Evolutionary conservation across 1,140 invertebrate genomes (phyloP).

Genomic region (Phocides pigmalion): DNA sequence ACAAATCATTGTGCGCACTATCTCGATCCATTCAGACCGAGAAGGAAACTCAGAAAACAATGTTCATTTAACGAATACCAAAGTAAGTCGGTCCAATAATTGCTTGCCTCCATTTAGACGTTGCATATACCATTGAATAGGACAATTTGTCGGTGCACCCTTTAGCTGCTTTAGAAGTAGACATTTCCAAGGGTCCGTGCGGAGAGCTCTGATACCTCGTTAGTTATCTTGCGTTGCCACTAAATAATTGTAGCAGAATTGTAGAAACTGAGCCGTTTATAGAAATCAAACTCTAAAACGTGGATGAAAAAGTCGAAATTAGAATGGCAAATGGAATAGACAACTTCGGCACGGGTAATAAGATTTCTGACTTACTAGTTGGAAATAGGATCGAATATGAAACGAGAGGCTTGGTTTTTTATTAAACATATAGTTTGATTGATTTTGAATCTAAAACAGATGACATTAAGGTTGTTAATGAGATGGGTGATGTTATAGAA

Average conservation of each 20-base stretch:
- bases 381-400: slow-evolving; percentile 63
- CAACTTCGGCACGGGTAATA: slow-evolving; percentile 36
- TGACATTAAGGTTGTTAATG: slow-evolving; percentile 44
- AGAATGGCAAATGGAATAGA: slow-evolving; percentile 3
- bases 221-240: slow-evolving; percentile 71
- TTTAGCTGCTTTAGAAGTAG: slow-evolving; percentile 62
- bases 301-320: slow-evolving; percentile 41
- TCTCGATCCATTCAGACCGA: slow-evolving; percentile 63
- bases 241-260: slow-evolving; percentile 77
- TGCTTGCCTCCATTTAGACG: slow-evolving; percentile 72
- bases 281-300: slow-evolving; percentile 42
- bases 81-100: slow-evolving; percentile 73
- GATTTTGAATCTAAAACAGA: slow-evolving; percentile 41
- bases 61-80: slow-evolving; percentile 80
- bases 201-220: slow-evolving; percentile 73
- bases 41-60: slow-evolving; percentile 68
- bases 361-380: slow-evolving; percentile 57
- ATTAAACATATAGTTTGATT: slow-evolving; percentile 1
- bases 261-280: slow-evolving; percentile 20
- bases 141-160: slow-evolving; percentile 77
- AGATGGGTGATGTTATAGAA: slow-evolving; percentile 20
- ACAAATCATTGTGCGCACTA: slow-evolving; percentile 67
- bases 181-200: slow-evolving; percentile 71
- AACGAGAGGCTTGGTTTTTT: slow-evolving; percentile 39
- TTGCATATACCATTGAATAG: slow-evolving; percentile 71